These are phyloP conservation scores for Himalopsyche japonica DNA, from an alignment of 2,888 invertebrate genomes.

Conservation along the genomic window DNA sequence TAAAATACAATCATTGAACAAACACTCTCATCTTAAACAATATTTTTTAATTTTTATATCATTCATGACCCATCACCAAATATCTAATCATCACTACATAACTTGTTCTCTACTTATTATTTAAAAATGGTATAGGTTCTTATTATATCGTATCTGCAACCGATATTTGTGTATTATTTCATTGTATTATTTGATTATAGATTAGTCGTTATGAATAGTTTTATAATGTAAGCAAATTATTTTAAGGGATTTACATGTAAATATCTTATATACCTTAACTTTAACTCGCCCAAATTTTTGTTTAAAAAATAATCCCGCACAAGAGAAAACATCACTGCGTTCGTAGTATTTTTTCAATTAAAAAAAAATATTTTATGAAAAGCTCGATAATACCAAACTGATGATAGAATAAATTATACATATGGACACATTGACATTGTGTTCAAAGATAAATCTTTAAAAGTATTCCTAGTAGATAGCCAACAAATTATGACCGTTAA, in stretches of 20 bases:
- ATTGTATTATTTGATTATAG: slow-evolving; percentile 3
- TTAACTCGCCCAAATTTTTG: neutral
- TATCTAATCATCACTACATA: neutral
- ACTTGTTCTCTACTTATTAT: neutral
- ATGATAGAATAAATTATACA: no score
- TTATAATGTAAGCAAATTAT: neutral
- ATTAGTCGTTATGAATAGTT: neutral
- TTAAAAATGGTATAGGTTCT: neutral
- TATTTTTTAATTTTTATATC: neutral
- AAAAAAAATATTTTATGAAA: no score
- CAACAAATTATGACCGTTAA: no score
- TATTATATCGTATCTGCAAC: neutral
- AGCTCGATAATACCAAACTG: no score
- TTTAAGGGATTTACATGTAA: neutral
- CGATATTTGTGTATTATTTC: neutral
- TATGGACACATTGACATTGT: no score
- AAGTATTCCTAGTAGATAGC: no score
- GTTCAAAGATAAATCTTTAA: no score
- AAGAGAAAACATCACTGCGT: no score
- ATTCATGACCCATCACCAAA: neutral
- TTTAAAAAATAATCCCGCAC: neutral
- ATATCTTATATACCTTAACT: neutral
- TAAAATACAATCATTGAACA: neutral
- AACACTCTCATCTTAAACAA: neutral
- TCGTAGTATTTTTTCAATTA: no score